phyloP scores from a whole-genome alignment of 2,113 vertebrate genomes.

The Seriola quinqueradiata region DNA sequence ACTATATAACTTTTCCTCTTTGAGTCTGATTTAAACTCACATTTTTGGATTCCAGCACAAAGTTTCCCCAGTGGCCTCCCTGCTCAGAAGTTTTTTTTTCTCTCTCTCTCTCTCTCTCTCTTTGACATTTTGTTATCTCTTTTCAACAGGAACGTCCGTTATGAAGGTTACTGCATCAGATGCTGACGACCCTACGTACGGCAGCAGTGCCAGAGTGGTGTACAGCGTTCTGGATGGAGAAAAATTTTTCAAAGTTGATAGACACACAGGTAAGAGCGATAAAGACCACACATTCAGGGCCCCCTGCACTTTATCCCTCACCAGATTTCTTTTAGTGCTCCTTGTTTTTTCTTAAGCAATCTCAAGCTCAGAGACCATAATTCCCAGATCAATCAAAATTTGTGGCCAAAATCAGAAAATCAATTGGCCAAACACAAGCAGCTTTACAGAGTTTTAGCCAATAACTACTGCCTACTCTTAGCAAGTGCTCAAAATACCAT shows the following conservation, averaged over 20 bases:
- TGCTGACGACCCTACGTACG: conserved; percentile 95
- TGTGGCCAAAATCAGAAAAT: conserved; percentile 30
- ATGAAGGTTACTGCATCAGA: conserved; percentile 98
- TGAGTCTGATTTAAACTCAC: not conserved
- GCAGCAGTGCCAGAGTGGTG: conserved; percentile 94
- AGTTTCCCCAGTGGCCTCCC: not conserved
- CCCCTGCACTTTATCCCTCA: not conserved
- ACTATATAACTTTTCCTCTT: not conserved
- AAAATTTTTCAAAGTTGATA: conserved; percentile 94
- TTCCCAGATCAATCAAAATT: conserved; percentile 39
- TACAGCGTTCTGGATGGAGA: conserved; percentile 98
- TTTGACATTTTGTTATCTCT: conserved; percentile 43
- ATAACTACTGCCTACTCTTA: conserved; percentile 11
- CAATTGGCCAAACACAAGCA: conserved; percentile 37
- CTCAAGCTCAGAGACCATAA: conserved; percentile 20
- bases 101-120: not conserved
- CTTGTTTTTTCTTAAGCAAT: conserved; percentile 20
- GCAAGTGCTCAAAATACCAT: conserved; percentile 21
- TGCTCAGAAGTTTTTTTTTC: conserved; percentile 4
- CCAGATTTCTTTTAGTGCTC: not conserved
- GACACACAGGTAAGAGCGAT: conserved; percentile 90
- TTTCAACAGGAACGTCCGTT: conserved; percentile 93
- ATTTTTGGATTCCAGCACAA: conserved; percentile 7
- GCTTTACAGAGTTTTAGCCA: conserved; percentile 18
- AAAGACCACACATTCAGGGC: not conserved